Evolutionary conservation across 2,888 invertebrate species (phyloP), one percentile per base, ranked within the genome.

Genomic region (Crepidodera aurea): DNA sequence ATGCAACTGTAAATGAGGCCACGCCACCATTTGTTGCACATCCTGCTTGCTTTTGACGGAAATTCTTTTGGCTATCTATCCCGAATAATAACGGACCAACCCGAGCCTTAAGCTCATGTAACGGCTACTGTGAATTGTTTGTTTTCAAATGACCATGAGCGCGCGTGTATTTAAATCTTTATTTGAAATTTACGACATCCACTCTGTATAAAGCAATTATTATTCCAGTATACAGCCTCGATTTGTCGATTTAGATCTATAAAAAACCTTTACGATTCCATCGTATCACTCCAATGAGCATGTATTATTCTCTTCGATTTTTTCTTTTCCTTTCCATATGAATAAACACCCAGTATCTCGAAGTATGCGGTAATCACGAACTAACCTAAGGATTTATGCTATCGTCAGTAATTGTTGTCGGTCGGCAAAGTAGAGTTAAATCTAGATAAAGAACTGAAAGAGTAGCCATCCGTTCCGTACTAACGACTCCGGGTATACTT

Each of bases 401-500:
- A 12, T 32, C 13, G 12, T 19, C 44, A 54, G 44, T 54, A 54
- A 44, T 42, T 54, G 54, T 44, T 29, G 44, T 32, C 16, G 16
- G 54, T 19, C 42, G 42, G 40, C 19, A 25, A 39, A 34, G 51
- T 29, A 37, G 37, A 37, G 40, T 40, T 54, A 13, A 54, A 54
- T 54, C 54, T 44, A 44, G 54, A 54, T 54, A 54, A 54, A 42
- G 54, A 44, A 54, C 19, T 13, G 18, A 54, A 54, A 54, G 54
- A 54, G 54, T 54, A 54, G 54, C 54, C 42, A 44, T 54, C 44
- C 44, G 54, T 54, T 54, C 54, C 54, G 32, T 32, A 44, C 44
- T 54, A 44, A 54, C 54, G 44, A 54, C 27, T 54, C 13, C 32
- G 42, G 42, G 54, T 54, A 25, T 54, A 54, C 54, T 54, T 54